Base-by-base conservation (phyloP, 2,797 vertebrate genomes). In the Varecia variegata region DNA sequence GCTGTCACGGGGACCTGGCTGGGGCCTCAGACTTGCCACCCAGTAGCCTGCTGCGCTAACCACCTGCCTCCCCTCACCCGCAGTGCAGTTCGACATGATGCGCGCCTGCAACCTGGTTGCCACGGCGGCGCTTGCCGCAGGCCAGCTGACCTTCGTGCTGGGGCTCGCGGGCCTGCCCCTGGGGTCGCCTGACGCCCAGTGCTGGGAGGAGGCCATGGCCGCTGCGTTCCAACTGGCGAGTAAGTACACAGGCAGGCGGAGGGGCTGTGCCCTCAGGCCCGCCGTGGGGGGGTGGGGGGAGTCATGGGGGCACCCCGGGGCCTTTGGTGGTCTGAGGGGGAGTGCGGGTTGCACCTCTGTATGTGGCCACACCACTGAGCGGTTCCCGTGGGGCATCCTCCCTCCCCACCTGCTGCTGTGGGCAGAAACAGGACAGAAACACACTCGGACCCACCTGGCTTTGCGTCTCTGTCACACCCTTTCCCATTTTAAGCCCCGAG, bases 31-130 rank as follows among this genome's bases (percentile, higher is more conserved):
- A 27, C 7, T 20, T 10, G 27, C 13, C 45, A 6, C 13, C 38
- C 11, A 10, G 21, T 17, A 77, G 74, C n/a, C n/a, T n/a, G 6
- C n/a, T 15, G 7, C 15, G 0, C 77, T 95, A 25, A 97, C 86
- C 20, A 3, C 82, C 71, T 38, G 82, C 47, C 67, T 91, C 84
- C 97, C 60, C 20, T 67, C 68, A 27, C 68, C 96, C 10, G 4
- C 98, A 99, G 99, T 99, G 99, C 99, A 99, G 98, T 99, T 99
- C 25, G 99, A 99, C 98, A 99, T 99, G 99, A 99, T 99, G 99
- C 99, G 99, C 32, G 99, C 99, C 35, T 99, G 99, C 95, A 99
- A 99, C 99, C 98, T 99, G 98, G 99, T 99, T 35, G 99, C 99
- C 56, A 99, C 99, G 0, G 99, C 99, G 40, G 99, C 99, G 67